Base-by-base conservation (phyloP, 2,888 invertebrate genomes). In the Caenorhabditis angaria region DNA sequence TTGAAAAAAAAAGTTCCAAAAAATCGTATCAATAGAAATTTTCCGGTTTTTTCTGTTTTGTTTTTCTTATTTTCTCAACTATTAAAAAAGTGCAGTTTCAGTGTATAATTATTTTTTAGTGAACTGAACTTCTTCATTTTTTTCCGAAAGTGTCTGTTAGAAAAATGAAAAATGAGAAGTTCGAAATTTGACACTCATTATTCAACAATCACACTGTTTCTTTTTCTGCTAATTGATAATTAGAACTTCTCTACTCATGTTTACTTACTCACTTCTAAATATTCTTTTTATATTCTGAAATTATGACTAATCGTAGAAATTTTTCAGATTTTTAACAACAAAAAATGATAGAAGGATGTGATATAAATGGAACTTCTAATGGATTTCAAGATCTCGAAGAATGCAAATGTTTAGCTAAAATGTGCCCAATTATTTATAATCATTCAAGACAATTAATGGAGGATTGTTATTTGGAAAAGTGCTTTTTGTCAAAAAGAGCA, bases 401-500 rank as follows among this genome's bases (percentile, higher is more conserved):
- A 41, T 78, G 78, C 54, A 25, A 47, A 22, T 78, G 78, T 66
- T 59, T 78, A 1, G 76, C 73, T 6, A 5, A 22, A 3, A 55
- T 65, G 60, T 78, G 78, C 32, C 76, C 76, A 35, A 60, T 73
- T 48, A 50, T 77, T 24, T 79, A 63, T 61, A 74, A 74, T 60
- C 27, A 65, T 3, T 81, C 79, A 12, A 56, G 58, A 5, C 75
- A 73, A 24, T 50, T 48, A 28, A 78, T 67, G 28, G 82, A 82
- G 48, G 56, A 61, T 0, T 82, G 82, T 50, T 80, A 71, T 61
- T 78, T 80, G 82, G 71, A 77, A 32, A 56, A 61, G 18, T 82
- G 82, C 50, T 82, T 82, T 61, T 50, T 82, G 24, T 63, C 69
- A 14, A 82, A 82, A 59, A 35, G 76, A 47, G 75, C 78, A 25